Conservation (phyloP, 2,888 invertebrate species). For the Eristalis pertinax region DNA sequence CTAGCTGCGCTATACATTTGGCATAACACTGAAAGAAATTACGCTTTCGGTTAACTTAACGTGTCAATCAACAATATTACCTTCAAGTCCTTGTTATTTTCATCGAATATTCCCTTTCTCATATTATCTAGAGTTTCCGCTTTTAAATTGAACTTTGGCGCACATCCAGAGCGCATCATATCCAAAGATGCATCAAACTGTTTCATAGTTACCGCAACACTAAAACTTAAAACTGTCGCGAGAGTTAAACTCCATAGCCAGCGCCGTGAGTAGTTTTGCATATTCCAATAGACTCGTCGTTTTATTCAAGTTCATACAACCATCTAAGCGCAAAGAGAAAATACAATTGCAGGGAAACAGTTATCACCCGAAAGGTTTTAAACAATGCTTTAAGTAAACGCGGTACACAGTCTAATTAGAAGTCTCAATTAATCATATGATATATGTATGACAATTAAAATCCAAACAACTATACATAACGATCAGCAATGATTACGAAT, state of each 20-base stretch:
- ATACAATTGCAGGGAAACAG: background rate
- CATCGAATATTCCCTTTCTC: slow-evolving; percentile 76
- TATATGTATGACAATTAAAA: background rate
- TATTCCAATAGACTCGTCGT: slow-evolving; percentile 7
- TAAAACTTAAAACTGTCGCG: background rate
- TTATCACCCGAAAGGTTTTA: background rate
- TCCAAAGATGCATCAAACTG: slow-evolving; percentile 79
- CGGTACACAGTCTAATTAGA: background rate
- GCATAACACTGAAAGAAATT: slow-evolving; percentile 76
- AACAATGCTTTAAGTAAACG: background rate
- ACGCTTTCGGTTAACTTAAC: background rate
- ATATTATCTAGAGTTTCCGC: slow-evolving; percentile 76
- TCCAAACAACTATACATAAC: background rate
- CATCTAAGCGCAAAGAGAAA: background rate
- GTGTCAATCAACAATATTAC: slow-evolving; percentile 67
- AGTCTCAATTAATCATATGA: background rate
- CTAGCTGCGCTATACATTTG: slow-evolving; percentile 78
- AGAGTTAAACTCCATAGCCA: slow-evolving; percentile 9
- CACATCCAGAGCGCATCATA: slow-evolving; percentile 79
- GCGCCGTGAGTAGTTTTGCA: slow-evolving; percentile 21
- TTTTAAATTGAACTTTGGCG: slow-evolving; percentile 77
- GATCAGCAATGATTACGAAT: background rate
- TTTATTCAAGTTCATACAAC: background rate
- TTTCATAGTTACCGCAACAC: slow-evolving; percentile 76
- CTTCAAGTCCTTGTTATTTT: slow-evolving; percentile 76